These are phyloP conservation scores for Xestia xanthographa DNA, from an alignment of 2,888 invertebrate species.

Conservation along the genomic window DNA sequence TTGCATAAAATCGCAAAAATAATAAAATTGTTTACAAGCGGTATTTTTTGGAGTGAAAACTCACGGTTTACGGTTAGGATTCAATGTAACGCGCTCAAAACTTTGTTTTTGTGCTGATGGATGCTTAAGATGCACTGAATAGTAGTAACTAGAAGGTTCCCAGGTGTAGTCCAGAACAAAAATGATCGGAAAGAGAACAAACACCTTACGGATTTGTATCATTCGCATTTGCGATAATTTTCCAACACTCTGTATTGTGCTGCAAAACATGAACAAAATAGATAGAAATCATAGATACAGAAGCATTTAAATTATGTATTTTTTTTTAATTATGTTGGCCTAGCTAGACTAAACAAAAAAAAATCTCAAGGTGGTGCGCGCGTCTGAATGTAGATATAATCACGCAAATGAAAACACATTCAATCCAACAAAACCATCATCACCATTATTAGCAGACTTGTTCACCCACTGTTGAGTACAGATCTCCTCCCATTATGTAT, in stretches of 20 bases:
- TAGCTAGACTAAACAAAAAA: too few species aligned
- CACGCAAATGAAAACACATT: background rate
- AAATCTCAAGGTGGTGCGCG: background rate
- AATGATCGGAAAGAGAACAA: background rate
- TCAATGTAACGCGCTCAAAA: background rate
- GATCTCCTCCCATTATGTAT: background rate
- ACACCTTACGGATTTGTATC: background rate
- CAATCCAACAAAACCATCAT: too few species aligned
- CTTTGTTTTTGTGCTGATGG: background rate
- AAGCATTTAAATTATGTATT: background rate
- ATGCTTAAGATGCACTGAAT: too few species aligned
- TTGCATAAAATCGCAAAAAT: too few species aligned
- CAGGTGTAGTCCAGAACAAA: background rate
- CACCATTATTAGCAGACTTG: background rate
- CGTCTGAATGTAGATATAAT: background rate
- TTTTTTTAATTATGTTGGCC: too few species aligned
- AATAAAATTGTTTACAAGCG: background rate
- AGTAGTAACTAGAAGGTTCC: background rate
- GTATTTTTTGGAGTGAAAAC: background rate
- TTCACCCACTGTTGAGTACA: background rate
- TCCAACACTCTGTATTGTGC: too few species aligned
- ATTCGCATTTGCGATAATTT: too few species aligned
- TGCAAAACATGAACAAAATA: background rate
- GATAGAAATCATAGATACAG: background rate
- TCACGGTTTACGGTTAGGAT: background rate